Percentiles rank a stretch among this genome's conserved stretches.
Evolutionary conservation across 2,888 invertebrate genomes (phyloP).

Genomic region (Drosophila hamatofila): DNA sequence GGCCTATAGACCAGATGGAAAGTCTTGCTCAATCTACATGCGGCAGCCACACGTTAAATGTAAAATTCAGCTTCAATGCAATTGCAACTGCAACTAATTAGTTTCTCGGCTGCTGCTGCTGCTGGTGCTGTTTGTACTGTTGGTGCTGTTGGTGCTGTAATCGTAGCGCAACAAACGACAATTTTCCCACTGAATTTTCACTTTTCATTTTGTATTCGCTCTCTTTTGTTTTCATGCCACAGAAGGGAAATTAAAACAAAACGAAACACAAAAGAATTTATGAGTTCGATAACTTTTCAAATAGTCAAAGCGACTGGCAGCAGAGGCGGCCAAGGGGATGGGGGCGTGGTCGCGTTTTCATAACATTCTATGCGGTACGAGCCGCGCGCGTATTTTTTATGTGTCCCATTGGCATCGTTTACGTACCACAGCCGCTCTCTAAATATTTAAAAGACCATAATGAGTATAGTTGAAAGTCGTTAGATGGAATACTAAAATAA

Average conservation of each 20-base stretch:
- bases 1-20: conserved; percentile 35
- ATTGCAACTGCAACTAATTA: conserved; percentile 77
- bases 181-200: conserved; percentile 79
- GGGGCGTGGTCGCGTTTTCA: conserved; percentile 4
- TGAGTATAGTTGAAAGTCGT: conserved; percentile 49
- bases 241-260: conserved; percentile 62
- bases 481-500: conserved; percentile 54
- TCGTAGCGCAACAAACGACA: conserved; percentile 65
- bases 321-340: background rate
- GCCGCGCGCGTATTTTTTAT: conserved; percentile 60
- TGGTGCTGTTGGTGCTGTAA: conserved; percentile 59
- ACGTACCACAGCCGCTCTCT: conserved; percentile 34
- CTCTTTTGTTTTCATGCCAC: conserved; percentile 35
- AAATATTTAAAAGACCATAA: conserved; percentile 75
- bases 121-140: conserved; percentile 29
- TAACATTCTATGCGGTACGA: conserved; percentile 31
- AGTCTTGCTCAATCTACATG: conserved; percentile 64
- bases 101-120: conserved; percentile 55
- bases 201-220: conserved; percentile 54
- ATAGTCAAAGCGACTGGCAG: conserved; percentile 21
- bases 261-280: conserved; percentile 73
- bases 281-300: conserved; percentile 70
- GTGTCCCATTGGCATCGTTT: conserved; percentile 70
- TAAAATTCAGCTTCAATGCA: conserved; percentile 70
- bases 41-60: conserved; percentile 43